These are phyloP conservation scores for Lipophrys pholis DNA, from an alignment of 2,113 vertebrate genomes.

Conservation along the genomic window DNA sequence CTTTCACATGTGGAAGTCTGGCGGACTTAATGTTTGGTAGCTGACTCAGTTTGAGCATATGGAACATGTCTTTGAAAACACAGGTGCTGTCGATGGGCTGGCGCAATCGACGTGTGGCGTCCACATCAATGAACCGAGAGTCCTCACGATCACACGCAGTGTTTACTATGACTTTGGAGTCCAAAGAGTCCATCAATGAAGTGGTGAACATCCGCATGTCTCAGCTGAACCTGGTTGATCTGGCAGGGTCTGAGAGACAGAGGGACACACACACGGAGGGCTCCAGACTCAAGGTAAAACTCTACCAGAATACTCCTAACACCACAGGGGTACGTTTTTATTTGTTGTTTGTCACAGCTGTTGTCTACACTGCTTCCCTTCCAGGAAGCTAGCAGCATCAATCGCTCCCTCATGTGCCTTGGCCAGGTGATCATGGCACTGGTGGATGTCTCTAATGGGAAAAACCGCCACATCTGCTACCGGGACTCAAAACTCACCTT, in stretches of 20 bases:
- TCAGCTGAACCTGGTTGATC: constrained; percentile 94
- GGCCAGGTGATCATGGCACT: constrained; percentile 96
- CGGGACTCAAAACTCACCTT: constrained; percentile 97
- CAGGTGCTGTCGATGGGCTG: constrained; percentile 94
- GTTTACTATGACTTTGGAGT: constrained; percentile 94
- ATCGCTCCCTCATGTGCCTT: constrained; percentile 93
- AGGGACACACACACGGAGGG: constrained; percentile 94
- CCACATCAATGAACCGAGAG: constrained; percentile 97
- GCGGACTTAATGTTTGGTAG: not conserved
- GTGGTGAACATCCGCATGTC: constrained; percentile 93
- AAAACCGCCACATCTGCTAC: constrained; percentile 93
- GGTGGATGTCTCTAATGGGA: constrained; percentile 94
- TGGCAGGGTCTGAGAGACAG: constrained; percentile 96
- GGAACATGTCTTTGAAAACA: constrained; percentile 5
- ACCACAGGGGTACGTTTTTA: not conserved
- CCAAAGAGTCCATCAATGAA: constrained; percentile 90
- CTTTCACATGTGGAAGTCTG: not conserved
- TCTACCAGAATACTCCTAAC: not conserved
- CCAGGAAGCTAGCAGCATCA: constrained; percentile 97
- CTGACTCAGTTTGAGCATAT: not conserved
- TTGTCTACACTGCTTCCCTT: constrained; percentile 4
- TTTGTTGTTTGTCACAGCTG: not conserved
- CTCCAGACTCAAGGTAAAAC: constrained; percentile 89
- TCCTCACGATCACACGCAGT: constrained; percentile 96
- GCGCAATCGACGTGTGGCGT: constrained; percentile 94